Evolutionary conservation across 2,113 vertebrate species (phyloP).

Genomic region (Pelodiscus sinensis): DNA sequence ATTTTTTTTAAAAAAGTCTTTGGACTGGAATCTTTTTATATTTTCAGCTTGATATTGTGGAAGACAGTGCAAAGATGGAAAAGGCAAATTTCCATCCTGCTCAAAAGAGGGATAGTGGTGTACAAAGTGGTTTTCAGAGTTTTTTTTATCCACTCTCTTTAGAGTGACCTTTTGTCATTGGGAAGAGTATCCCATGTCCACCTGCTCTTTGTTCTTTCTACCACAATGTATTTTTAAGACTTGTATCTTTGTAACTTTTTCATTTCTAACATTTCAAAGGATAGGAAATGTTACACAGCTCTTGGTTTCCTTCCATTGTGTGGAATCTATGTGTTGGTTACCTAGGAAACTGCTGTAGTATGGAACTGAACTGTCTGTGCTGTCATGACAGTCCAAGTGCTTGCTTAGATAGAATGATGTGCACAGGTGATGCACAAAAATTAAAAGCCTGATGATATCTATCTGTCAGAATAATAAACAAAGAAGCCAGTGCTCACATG

Average conservation of each 20-base stretch:
- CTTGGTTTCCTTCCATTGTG: neutral
- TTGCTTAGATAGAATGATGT: neutral
- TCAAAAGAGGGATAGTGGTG: neutral
- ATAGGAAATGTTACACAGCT: neutral
- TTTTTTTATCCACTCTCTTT: neutral
- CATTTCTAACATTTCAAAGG: neutral
- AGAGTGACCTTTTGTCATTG: neutral
- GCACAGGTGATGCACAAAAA: neutral
- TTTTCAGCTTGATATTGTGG: neutral
- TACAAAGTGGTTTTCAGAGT: neutral
- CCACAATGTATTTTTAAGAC: neutral
- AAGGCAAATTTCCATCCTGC: fast-evolving
- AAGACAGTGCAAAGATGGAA: neutral
- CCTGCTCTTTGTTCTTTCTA: neutral
- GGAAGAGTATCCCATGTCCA: neutral
- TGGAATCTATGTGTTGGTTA: neutral
- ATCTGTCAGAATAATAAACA: neutral
- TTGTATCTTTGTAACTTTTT: neutral
- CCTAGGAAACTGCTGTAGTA: slow-evolving; percentile 19
- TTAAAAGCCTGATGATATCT: neutral
- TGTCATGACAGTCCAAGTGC: neutral
- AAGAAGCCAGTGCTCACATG: neutral
- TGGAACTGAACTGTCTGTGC: neutral
- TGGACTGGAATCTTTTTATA: fast-evolving
- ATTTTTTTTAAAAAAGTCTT: neutral